Evolutionary conservation across 2,888 invertebrate species (phyloP).

Genomic region (Aphelenchoides bicaudatus): DNA sequence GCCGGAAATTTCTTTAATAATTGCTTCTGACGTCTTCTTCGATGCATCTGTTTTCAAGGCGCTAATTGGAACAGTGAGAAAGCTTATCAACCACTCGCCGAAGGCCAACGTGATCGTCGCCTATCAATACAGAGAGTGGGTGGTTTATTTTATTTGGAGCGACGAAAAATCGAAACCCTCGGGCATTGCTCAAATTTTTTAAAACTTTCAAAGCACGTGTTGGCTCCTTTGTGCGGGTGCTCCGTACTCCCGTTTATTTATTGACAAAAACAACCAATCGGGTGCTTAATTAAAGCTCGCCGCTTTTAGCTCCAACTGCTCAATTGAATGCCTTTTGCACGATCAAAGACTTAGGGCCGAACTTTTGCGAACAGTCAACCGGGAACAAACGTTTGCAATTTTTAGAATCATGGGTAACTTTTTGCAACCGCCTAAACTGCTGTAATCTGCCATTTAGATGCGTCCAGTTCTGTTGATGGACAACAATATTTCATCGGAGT

Average conservation of each 20-base stretch:
- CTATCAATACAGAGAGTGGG: conserved; percentile 52
- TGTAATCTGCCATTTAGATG: neutral
- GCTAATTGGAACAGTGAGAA: conserved; percentile 37
- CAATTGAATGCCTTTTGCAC: conserved; percentile 25
- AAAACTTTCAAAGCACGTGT: neutral
- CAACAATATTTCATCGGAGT: conserved; percentile 42
- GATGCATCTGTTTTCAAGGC: conserved; percentile 44
- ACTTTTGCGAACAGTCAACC: conserved; percentile 21
- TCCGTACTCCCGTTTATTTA: conserved; percentile 15
- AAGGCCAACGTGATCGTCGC: conserved; percentile 38
- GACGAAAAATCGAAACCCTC: neutral
- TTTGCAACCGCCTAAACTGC: no score
- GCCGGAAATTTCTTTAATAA: conserved; percentile 35
- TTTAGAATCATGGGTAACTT: conserved; percentile 25
- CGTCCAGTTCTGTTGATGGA: neutral
- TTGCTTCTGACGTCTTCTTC: conserved; percentile 56
- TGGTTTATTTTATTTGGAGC: conserved; percentile 1
- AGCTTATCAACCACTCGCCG: conserved; percentile 38
- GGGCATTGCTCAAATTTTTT: no score
- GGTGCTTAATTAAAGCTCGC: neutral
- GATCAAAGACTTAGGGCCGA: conserved; percentile 22
- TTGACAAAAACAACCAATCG: conserved; percentile 14
- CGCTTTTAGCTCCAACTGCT: conserved; percentile 43
- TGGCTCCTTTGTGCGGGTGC: neutral
- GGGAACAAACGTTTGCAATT: conserved; percentile 5